phyloP scores from a whole-genome alignment of 2,113 vertebrate species.

The Nettapus auritus region DNA sequence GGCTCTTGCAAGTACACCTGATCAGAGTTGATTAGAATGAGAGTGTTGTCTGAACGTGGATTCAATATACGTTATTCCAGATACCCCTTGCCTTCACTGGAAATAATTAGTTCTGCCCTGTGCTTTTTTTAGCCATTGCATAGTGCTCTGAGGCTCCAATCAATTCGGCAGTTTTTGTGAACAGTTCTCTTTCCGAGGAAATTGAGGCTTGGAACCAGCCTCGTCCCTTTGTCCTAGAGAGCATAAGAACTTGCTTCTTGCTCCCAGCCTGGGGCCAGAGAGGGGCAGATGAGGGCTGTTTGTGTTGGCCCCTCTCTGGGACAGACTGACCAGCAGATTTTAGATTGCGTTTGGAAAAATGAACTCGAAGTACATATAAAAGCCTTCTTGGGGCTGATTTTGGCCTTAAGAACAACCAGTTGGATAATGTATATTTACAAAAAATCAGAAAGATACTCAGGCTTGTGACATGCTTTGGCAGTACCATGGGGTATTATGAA shows the following conservation, averaged over 20 bases:
- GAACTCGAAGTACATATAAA: neutral
- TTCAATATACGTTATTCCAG: neutral
- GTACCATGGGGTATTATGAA: neutral
- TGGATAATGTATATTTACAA: neutral
- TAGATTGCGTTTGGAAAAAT: neutral
- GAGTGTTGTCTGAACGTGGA: neutral
- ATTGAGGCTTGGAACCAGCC: neutral
- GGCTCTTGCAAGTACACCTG: neutral
- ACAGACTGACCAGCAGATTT: neutral
- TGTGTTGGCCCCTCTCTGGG: neutral
- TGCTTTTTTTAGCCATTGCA: neutral
- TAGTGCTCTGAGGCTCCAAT: neutral
- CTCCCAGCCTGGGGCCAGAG: neutral
- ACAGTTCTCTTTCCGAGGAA: neutral
- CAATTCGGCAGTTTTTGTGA: neutral
- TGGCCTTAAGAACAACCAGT: neutral
- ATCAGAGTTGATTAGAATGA: neutral
- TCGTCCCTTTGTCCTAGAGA: neutral
- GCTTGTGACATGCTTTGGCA: neutral
- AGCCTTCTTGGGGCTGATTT: neutral
- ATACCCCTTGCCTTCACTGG: neutral
- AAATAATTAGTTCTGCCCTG: neutral
- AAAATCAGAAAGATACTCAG: neutral
- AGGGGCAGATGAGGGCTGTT: neutral
- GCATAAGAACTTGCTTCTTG: neutral